Evolutionary conservation across 2,113 vertebrate genomes (phyloP), one percentile per base, ranked within the genome.

Genomic region (Neogale vison): DNA sequence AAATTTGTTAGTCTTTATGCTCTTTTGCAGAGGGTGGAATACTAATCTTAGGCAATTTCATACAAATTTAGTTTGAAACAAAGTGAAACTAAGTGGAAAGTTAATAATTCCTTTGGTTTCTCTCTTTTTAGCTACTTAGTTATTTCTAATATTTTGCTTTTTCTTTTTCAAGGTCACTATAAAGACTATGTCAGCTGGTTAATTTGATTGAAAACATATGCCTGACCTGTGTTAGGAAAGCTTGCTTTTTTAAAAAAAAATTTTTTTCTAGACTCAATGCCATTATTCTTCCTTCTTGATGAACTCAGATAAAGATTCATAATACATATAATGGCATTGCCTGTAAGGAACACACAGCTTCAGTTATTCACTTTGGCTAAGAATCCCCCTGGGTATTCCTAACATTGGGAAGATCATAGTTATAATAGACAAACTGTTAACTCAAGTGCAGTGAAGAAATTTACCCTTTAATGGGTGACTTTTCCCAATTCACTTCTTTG

Each of bases 1-100:
- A 98, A 98, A 97, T 98, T 95, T 98, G 94, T 98, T 97, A 96
- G 88, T 83, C 96, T 96, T 98, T 98, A 97, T 97, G 92, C 34
- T 95, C 45, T 91, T 1, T 18, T 90, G 91, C 94, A 92, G 97
- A 97, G 24, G 42, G 1, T 88, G 14, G 15, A 92, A 88, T 88
- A 96, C 83, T 95, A 71, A 90, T 95, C 29, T 74, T 47, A 91
- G 95, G 65, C 14, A 57, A 63, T 39, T 96, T 36, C 29, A 0
- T 93, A 98, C 57, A 59, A 17, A 72, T 4, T 23, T 52, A 87
- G 8, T 94, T 97, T 55, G 57, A 97, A 98, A 97, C 34, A 93
- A 69, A 80, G 24, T 88, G 86, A 96, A 72, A 12, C 77, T 90
- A 88, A 42, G 45, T 55, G 9, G n/a, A 83, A 88, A 52, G 81